phyloP scores from a whole-genome alignment of 2,888 invertebrate species.

The Chironomus tentans region DNA sequence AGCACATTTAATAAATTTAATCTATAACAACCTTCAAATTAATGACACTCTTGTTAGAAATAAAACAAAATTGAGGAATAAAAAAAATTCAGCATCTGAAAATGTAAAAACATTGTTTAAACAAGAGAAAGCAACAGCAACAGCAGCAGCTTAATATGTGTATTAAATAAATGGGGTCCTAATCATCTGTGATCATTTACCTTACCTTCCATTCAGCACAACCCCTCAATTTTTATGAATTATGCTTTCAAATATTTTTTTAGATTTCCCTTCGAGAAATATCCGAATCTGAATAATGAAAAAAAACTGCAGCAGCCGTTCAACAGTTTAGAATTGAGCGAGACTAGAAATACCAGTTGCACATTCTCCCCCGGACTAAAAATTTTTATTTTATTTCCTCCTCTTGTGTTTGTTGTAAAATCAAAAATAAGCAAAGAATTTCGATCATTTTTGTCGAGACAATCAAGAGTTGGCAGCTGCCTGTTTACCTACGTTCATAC shows the following conservation, averaged over 20 bases:
- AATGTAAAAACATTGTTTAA: neutral
- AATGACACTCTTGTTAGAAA: neutral
- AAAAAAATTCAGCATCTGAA: neutral
- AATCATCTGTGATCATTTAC: constrained; percentile 4
- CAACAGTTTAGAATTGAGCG: constrained; percentile 13
- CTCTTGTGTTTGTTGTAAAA: neutral
- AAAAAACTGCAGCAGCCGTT: constrained; percentile 20
- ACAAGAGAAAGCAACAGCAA: neutral
- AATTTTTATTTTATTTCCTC: neutral
- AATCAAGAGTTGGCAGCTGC: constrained; percentile 20
- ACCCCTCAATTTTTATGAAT: constrained; percentile 5
- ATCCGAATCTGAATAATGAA: neutral
- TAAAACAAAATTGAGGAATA: too few relatives aligned
- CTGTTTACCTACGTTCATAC: constrained; percentile 9
- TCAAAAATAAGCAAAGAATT: constrained; percentile 9
- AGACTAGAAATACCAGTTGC: constrained; percentile 19
- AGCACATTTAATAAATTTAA: neutral
- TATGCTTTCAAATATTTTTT: neutral
- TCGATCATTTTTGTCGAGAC: too few relatives aligned
- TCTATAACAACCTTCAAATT: constrained; percentile 1
- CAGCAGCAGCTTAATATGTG: neutral
- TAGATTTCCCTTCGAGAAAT: too few relatives aligned
- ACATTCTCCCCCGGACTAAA: constrained; percentile 2
- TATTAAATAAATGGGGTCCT: constrained; percentile 1
- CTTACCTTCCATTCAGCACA: neutral